phyloP scores from a whole-genome alignment of 1,140 invertebrate genomes.

The Rhopalosiphum padi region DNA sequence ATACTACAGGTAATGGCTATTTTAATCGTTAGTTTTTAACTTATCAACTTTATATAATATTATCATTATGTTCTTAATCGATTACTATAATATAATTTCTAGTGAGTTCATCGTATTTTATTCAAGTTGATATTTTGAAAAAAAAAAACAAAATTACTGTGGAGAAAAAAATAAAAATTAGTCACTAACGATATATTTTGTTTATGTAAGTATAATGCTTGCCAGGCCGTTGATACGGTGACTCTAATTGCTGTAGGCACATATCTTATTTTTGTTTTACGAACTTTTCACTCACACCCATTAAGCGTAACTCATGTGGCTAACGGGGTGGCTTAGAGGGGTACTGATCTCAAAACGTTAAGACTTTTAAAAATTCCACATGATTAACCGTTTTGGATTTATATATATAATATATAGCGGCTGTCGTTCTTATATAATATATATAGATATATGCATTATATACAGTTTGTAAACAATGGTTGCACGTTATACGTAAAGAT shows the following conservation, averaged over 20 bases:
- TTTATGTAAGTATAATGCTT: background rate
- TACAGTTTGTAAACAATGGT: background rate
- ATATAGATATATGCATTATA: background rate
- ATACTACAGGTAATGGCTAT: background rate
- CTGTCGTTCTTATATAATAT: background rate
- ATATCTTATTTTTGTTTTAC: conserved; percentile 10
- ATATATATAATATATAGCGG: background rate
- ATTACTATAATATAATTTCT: background rate
- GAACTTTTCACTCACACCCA: background rate
- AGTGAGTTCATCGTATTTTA: background rate
- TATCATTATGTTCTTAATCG: no score
- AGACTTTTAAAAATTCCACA: conserved; percentile 16
- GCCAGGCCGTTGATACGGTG: background rate
- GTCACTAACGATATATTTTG: background rate
- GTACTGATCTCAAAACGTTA: background rate
- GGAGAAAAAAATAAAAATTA: background rate
- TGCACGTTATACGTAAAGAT: background rate
- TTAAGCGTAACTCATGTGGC: background rate
- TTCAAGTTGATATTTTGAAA: background rate
- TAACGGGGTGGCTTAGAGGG: background rate
- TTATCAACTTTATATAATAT: no score
- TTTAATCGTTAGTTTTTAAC: no score
- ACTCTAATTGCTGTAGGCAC: background rate
- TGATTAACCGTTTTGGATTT: background rate
- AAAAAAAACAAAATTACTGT: background rate